phyloP scores from a whole-genome alignment of 2,888 invertebrate genomes.

The Tetanocera ferruginea region DNA sequence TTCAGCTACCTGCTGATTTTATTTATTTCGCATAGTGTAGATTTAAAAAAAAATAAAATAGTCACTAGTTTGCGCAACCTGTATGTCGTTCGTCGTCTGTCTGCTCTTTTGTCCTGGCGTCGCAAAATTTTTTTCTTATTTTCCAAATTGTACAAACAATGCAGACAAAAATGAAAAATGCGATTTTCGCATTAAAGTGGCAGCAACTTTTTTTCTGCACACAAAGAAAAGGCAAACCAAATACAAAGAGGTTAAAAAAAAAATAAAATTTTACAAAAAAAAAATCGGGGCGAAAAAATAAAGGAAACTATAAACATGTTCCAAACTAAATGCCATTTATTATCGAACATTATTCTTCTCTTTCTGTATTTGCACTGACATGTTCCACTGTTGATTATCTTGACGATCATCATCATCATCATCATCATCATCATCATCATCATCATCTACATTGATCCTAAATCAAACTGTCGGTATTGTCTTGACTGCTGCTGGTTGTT shows the following conservation, averaged over 20 bases:
- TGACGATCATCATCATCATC: background rate
- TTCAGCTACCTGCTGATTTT: background rate
- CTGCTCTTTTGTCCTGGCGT: slow-evolving; percentile 35
- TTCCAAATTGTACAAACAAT: slow-evolving; percentile 18
- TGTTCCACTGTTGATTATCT: slow-evolving; percentile 14
- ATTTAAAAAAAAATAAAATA: background rate
- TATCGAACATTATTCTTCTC: background rate
- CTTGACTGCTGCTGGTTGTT: slow-evolving; percentile 6
- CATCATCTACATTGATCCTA: background rate
- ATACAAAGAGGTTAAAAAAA: background rate
- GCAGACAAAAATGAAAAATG: slow-evolving; percentile 11
- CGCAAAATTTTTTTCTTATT: slow-evolving; percentile 1
- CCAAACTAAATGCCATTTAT: slow-evolving; percentile 36
- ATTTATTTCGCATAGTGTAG: background rate
- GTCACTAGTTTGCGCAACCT: slow-evolving; percentile 2
- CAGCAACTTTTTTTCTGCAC: background rate
- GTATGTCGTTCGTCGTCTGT: background rate
- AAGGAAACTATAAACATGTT: slow-evolving; percentile 1
- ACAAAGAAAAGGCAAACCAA: background rate
- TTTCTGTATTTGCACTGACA: background rate
- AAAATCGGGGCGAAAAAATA: background rate
- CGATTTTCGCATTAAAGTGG: slow-evolving; percentile 32
- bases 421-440: slow-evolving; percentile 12
- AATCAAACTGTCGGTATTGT: background rate
- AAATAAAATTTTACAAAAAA: background rate